Evolutionary conservation across 2,888 invertebrate genomes (phyloP).

Genomic region (Octonoba sinensis): DNA sequence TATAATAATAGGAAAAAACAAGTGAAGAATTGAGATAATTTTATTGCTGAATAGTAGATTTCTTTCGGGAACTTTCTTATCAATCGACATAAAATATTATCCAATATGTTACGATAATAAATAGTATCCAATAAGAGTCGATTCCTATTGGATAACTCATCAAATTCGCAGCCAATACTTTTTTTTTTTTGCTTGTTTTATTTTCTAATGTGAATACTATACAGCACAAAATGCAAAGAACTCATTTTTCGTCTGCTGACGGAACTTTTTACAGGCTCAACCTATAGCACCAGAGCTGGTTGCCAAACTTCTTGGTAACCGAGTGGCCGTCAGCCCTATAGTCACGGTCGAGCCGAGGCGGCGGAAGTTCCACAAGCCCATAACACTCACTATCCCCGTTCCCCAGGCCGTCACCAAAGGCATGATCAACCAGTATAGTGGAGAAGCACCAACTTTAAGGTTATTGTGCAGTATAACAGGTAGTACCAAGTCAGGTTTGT

Average conservation of each 20-base stretch:
- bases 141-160: too few species aligned
- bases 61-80: too few species aligned
- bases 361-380: conserved; percentile 99
- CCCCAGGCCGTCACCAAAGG: conserved; percentile 96
- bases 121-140: too few species aligned
- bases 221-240: too few species aligned
- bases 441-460: conserved; percentile 93
- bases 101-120: too few species aligned
- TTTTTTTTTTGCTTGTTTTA: background rate
- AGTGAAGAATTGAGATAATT: too few species aligned
- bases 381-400: conserved; percentile 98
- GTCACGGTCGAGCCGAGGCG: conserved; percentile 98
- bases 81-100: too few species aligned
- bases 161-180: too few species aligned
- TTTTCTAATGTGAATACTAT: background rate
- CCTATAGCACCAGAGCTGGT: conserved; percentile 97
- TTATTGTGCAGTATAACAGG: conserved; percentile 98
- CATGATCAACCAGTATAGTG: conserved; percentile 98
- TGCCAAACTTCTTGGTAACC: conserved; percentile 95
- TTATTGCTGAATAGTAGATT: too few species aligned
- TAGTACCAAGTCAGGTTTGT: conserved; percentile 73
- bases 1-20: too few species aligned
- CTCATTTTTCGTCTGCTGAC: too few species aligned
- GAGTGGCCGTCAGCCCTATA: conserved; percentile 99
- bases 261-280: conserved; percentile 83